phyloP scores from a whole-genome alignment of 2,113 vertebrate species.

The Odontesthes bonariensis region DNA sequence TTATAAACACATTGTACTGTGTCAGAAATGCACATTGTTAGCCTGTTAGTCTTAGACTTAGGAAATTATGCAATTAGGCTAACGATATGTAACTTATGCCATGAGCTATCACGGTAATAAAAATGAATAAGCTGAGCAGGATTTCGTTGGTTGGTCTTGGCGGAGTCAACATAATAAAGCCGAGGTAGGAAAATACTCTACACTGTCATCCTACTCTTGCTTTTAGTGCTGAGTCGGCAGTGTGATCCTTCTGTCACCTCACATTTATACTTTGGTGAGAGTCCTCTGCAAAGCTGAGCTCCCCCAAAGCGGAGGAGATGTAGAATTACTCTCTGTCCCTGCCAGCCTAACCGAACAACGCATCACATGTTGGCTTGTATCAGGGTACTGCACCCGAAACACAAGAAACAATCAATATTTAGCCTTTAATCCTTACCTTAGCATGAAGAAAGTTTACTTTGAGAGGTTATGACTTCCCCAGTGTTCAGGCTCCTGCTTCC shows the following conservation, averaged over 20 bases:
- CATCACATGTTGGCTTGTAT: no score
- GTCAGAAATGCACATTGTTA: no score
- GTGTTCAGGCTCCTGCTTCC: background rate
- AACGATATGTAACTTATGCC: no score
- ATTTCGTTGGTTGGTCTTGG: background rate
- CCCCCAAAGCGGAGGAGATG: background rate
- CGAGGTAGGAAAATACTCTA: background rate
- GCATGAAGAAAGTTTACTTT: no score
- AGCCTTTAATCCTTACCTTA: no score
- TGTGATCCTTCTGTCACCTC: constrained; percentile 6
- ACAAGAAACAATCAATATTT: no score
- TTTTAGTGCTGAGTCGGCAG: background rate
- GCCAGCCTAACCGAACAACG: background rate
- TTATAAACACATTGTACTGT: background rate
- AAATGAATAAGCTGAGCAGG: background rate
- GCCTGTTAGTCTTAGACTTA: no score
- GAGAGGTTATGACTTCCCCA: no score
- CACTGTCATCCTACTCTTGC: background rate
- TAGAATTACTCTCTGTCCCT: background rate
- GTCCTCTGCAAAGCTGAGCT: background rate
- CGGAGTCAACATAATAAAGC: background rate
- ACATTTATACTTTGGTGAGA: background rate
- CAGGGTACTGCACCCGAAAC: no score
- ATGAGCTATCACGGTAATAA: no score
- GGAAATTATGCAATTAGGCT: no score